phyloP scores from a whole-genome alignment of 2,113 vertebrate species.

The Vulpes lagopus region DNA sequence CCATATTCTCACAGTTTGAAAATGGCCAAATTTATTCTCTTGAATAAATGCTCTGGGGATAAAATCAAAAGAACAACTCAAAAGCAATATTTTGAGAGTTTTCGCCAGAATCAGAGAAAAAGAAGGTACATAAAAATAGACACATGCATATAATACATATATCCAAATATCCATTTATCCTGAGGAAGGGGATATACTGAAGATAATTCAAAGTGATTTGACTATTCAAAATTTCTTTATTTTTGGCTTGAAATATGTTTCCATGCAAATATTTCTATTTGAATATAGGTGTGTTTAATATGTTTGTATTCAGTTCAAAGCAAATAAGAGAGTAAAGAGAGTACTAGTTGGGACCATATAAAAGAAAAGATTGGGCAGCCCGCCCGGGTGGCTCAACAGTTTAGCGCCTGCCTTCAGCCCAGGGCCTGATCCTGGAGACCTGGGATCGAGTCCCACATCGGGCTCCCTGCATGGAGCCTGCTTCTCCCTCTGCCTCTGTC shows the following conservation, averaged over 20 bases:
- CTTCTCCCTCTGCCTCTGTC: too few species aligned
- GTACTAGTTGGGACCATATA: not conserved
- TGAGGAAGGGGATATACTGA: not conserved
- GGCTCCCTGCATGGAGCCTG: too few species aligned
- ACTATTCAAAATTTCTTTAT: not conserved
- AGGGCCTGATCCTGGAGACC: too few species aligned
- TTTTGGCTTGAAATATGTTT: constrained; percentile 29
- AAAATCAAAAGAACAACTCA: constrained; percentile 79
- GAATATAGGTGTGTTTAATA: constrained; percentile 26
- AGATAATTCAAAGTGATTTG: constrained; percentile 27
- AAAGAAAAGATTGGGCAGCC: not conserved
- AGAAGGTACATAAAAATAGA: constrained; percentile 64
- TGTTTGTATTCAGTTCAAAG: not conserved
- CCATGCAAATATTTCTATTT: constrained; percentile 24
- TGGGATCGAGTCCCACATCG: too few species aligned
- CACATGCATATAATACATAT: constrained; percentile 3
- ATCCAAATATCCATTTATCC: constrained; percentile 12
- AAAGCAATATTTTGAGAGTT: constrained; percentile 74
- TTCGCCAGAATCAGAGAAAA: constrained; percentile 38
- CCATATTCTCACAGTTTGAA: constrained; percentile 77
- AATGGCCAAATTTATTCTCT: constrained; percentile 75
- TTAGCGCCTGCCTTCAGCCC: too few species aligned
- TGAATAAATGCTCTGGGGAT: constrained; percentile 73
- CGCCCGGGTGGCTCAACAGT: too few species aligned
- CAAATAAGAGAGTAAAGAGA: not conserved